These are phyloP conservation scores for Centropus unirufus DNA, from an alignment of 2,113 vertebrate genomes.

Conservation along the genomic window DNA sequence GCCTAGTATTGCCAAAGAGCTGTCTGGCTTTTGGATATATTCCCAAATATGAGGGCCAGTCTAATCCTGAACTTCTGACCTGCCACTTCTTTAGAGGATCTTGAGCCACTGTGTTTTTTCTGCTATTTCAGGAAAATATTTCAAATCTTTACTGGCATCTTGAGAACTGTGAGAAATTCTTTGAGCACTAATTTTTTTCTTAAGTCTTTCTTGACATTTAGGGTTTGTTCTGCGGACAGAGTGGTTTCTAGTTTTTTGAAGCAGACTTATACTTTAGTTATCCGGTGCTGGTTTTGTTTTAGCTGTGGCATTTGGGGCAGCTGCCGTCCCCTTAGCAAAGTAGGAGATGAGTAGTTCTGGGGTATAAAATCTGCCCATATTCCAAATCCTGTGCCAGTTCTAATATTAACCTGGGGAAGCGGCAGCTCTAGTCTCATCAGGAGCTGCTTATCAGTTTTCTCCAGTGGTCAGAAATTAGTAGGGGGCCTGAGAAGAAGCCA, in stretches of 20 bases:
- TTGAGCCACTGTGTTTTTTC: not conserved
- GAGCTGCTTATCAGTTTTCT: constrained; percentile 5
- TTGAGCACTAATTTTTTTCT: not conserved
- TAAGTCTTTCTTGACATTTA: not conserved
- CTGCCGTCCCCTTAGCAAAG: constrained; percentile 12
- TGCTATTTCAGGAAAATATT: constrained; percentile 2
- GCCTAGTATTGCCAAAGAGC: constrained; percentile 28
- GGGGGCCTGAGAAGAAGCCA: constrained; percentile 6
- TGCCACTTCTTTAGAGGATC: not conserved
- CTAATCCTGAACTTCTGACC: constrained; percentile 26
- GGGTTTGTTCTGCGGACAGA: not conserved
- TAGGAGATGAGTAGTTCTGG: not conserved
- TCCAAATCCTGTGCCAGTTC: not conserved
- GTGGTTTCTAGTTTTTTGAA: constrained; percentile 6
- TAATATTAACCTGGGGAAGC: constrained; percentile 38
- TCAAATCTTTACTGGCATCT: not conserved
- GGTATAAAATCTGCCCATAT: not conserved
- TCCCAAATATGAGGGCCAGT: not conserved
- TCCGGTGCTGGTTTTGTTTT: constrained; percentile 32
- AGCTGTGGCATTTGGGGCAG: constrained; percentile 7
- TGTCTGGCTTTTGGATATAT: not conserved
- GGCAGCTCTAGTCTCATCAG: not conserved
- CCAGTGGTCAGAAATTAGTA: not conserved
- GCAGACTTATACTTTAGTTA: not conserved
- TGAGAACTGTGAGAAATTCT: constrained; percentile 36